A percentile compares a stretch with the other conserved stretches of the same genome.
Conservation (phyloP, 2,888 invertebrate species). For the Volucella bombylans region DNA sequence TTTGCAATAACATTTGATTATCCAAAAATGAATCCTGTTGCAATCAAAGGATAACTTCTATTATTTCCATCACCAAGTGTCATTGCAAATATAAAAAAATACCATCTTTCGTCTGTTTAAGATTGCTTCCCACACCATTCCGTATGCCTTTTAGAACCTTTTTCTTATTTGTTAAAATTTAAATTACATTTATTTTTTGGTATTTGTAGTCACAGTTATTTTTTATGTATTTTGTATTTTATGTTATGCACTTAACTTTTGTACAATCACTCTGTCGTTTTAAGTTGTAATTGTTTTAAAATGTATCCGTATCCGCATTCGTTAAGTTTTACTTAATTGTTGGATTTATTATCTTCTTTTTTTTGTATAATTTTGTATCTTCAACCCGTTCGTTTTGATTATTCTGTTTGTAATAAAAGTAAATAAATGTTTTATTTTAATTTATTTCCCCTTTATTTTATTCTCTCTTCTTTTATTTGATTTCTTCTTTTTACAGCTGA, state of each 20-base stretch:
- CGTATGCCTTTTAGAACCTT: conserved; percentile 82
- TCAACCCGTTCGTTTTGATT: conserved; percentile 31
- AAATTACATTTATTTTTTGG: conserved; percentile 9
- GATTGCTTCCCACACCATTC: conserved; percentile 84
- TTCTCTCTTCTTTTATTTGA: conserved; percentile 23
- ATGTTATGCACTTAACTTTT: conserved; percentile 61
- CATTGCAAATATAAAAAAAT: conserved; percentile 78
- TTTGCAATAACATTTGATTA: conserved; percentile 78
- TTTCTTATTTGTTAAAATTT: conserved; percentile 33
- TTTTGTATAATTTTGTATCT: conserved; percentile 22
- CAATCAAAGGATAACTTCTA: conserved; percentile 77
- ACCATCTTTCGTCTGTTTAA: conserved; percentile 82
- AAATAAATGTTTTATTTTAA: conserved; percentile 20
- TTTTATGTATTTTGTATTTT: conserved; percentile 20
- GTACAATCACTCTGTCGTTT: conserved; percentile 48
- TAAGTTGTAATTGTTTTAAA: conserved; percentile 50
- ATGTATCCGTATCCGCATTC: conserved; percentile 4
- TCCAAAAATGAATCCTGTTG: conserved; percentile 75
- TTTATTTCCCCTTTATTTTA: conserved; percentile 23
- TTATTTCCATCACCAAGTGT: conserved; percentile 73
- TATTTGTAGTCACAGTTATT: conserved; percentile 13
- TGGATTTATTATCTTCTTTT: conserved; percentile 40
- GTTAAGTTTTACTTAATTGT: conserved; percentile 28
- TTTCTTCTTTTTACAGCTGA: conserved; percentile 50
- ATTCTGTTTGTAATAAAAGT: conserved; percentile 39